Evolutionary conservation across 2,797 vertebrate species (phyloP), one percentile per base, ranked within the genome.

Genomic region (Sphaeramia orbicularis): DNA sequence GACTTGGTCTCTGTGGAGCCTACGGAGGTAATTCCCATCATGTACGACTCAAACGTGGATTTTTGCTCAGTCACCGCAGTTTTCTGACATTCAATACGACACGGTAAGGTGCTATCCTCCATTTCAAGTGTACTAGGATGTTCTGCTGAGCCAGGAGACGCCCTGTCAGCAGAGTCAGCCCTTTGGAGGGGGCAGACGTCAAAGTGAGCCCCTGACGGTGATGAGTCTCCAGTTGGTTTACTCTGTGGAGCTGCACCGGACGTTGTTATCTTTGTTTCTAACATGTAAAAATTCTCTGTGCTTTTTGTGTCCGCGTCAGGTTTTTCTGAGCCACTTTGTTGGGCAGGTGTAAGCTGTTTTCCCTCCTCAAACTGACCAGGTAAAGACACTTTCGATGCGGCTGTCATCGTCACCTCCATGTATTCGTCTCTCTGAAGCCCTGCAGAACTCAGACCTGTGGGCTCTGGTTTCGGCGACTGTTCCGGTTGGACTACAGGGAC

Each of bases 351-450:
- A 49, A 85, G 81, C 7, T 89, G 69, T 80, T 91, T 92, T 9
- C 81, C 76, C 66, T 94, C 93, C 56, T 93, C 92, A 40, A 73
- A 80, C 4, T 92, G 93, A 79, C 93, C 92, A 36, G 93, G 77
- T 0, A 82, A 89, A 57, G 94, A 93, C 66, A 92, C 89, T 76
- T 92, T 93, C 57, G 92, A 66, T 74, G 86, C 74, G 63, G 92
- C 88, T 88, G 91, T 95, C 14, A 93, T 88, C 12, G 95, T 94
- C 53, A 97, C 96, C 77, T 99, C 96, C 84, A 98, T 88, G 83
- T 97, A 98, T 67, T 97, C 96, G 19, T 97, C 95, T 81, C 93
- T 95, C 53, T 91, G 84, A 65, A 92, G 83, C 47, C 91, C 90
- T 66, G 85, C 89, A 86, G 91, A 91, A 71, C 68, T 88, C 83